Evolutionary conservation across 1,140 invertebrate genomes (phyloP), one percentile per base, ranked within the genome.

Genomic region (Lepidotrigona ventralis): DNA sequence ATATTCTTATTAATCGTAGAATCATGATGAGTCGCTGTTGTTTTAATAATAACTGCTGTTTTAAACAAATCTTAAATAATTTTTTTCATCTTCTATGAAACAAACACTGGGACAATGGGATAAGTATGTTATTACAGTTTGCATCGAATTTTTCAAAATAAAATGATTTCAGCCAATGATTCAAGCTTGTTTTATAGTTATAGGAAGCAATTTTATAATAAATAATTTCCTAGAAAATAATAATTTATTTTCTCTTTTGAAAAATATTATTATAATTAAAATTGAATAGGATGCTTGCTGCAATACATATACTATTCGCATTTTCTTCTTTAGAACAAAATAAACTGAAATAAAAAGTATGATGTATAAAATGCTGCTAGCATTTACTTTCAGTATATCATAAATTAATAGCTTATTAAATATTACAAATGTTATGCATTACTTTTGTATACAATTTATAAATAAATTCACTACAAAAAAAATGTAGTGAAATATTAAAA

Each of bases 41-140:
- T 60, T 58, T 85, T 14, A 68, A 78, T n/a, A 79, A 79, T 46
- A 83, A 78, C 29, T 64, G 68, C 33, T 85, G 56, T 72, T 56
- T 66, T 6, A 77, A 74, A 54, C 46, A 76, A 81, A 79, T 75
- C 33, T 74, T 73, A 39, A 70, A 81, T 54, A 56, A 56, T 63
- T 70, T 79, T 76, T 72, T 73, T 33, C 33, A 84, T 66, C 60
- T 82, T 90, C 68, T 80, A 81, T 70, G 84, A 74, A 80, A 90
- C 89, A 91, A 92, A 92, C 92, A 92, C 92, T 92, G 91, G 91
- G 91, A 88, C 72, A 89, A 87, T 90, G 85, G 81, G 68, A 85
- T 71, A 75, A 68, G 51, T 72, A 77, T 53, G 70, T 53, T 85
- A 78, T 56, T 70, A 78, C 26, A 66, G 15, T 64, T 60, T 51